Evolutionary conservation across 2,888 invertebrate species (phyloP).

Genomic region (Omphaloscelis lunosa): DNA sequence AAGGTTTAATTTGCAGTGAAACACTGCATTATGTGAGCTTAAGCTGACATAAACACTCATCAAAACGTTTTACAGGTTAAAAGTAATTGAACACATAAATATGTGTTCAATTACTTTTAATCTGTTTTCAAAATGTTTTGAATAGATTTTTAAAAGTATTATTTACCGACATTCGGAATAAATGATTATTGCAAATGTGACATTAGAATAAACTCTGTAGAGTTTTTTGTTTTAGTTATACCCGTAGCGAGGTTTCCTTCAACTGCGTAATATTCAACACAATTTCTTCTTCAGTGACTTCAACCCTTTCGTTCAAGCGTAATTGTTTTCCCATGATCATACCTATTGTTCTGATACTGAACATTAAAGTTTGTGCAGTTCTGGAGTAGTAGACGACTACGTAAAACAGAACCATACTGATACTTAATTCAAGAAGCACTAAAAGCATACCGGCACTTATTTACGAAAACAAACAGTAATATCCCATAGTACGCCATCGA

Average conservation of each 20-base stretch:
- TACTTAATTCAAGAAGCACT: constrained; percentile 14
- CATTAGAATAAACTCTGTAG: too few relatives aligned
- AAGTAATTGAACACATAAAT: too few relatives aligned
- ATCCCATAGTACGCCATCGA: constrained; percentile 44
- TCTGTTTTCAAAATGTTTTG: neutral
- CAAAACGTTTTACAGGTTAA: too few relatives aligned
- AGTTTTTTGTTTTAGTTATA: neutral
- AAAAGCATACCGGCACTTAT: constrained; percentile 25
- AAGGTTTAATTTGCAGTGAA: too few relatives aligned
- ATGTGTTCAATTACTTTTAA: neutral
- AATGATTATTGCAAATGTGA: neutral
- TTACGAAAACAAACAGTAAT: constrained; percentile 45
- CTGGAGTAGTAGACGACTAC: neutral
- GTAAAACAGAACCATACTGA: neutral
- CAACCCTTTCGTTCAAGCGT: neutral
- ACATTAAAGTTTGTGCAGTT: neutral
- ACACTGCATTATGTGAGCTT: too few relatives aligned
- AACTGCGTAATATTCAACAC: neutral
- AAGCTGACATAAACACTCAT: too few relatives aligned
- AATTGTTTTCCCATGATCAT: neutral
- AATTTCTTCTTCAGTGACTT: neutral
- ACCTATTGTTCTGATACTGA: neutral
- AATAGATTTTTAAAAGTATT: neutral
- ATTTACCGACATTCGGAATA: neutral
- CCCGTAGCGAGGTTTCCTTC: neutral